Percentiles rank a stretch among this genome's conserved stretches.
These are phyloP conservation scores for Gallinago paraguaiae DNA, from an alignment of 2,113 vertebrate genomes.

Conservation along the genomic window DNA sequence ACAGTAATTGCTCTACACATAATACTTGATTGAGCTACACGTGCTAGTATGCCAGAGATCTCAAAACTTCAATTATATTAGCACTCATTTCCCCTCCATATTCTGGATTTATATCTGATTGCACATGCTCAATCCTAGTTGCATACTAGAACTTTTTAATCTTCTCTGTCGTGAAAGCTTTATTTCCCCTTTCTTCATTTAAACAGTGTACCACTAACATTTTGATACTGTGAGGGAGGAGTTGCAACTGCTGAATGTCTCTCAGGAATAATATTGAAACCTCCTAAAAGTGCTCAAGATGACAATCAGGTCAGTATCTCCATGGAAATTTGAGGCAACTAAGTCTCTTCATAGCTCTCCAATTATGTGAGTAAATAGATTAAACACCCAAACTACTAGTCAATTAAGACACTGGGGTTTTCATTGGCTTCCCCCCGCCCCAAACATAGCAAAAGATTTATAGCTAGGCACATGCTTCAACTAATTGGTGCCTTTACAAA, in stretches of 20 bases:
- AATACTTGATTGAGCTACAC: not conserved
- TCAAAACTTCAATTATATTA: not conserved
- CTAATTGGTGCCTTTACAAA: not conserved
- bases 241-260: not conserved
- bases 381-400: not conserved
- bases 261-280: not conserved
- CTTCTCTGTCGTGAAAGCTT: not conserved
- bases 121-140: not conserved
- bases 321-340: not conserved
- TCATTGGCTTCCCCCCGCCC: not conserved
- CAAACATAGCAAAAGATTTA: not conserved
- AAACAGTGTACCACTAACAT: not conserved
- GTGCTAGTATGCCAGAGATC: not conserved
- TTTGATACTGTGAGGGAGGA: not conserved
- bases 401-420: not conserved
- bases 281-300: not conserved
- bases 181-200: not conserved
- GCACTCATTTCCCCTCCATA: not conserved
- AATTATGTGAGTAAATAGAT: not conserved
- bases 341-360: not conserved
- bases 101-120: not conserved
- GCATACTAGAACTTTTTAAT: not conserved
- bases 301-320: not conserved
- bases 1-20: not conserved
- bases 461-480: not conserved